Conservation (phyloP, 2,797 vertebrate species). For the Ibycter americanus region DNA sequence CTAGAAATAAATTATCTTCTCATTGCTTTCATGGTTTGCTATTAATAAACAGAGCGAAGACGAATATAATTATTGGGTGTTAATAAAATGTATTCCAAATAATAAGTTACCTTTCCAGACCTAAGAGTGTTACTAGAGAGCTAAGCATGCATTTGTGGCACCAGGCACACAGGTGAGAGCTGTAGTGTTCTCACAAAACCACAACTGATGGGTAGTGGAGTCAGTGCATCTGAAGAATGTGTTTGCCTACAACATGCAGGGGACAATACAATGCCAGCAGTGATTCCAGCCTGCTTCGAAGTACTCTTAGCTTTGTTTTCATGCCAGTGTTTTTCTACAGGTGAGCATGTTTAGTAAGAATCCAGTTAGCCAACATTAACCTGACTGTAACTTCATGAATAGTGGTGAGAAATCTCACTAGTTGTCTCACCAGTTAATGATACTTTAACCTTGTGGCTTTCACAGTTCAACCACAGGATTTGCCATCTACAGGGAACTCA, state of each 20-base stretch:
- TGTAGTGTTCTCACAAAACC: not conserved
- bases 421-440: not conserved
- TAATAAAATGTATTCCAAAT: not conserved
- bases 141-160: not conserved
- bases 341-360: not conserved
- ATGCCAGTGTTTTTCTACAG: not conserved
- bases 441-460: not conserved
- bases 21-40: not conserved
- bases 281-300: not conserved
- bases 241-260: not conserved
- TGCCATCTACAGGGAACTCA: not conserved
- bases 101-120: not conserved
- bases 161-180: not conserved
- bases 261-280: not conserved
- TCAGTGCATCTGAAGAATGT: not conserved
- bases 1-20: not conserved
- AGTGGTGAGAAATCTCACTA: not conserved
- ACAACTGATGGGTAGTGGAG: not conserved
- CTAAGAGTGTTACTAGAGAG: not conserved
- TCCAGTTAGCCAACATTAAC: not conserved
- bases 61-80: not conserved
- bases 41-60: not conserved
- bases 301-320: not conserved
- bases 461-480: not conserved
- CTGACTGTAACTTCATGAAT: not conserved